Conservation (phyloP, 1,140 invertebrate genomes). For the Listronotus bonariensis region DNA sequence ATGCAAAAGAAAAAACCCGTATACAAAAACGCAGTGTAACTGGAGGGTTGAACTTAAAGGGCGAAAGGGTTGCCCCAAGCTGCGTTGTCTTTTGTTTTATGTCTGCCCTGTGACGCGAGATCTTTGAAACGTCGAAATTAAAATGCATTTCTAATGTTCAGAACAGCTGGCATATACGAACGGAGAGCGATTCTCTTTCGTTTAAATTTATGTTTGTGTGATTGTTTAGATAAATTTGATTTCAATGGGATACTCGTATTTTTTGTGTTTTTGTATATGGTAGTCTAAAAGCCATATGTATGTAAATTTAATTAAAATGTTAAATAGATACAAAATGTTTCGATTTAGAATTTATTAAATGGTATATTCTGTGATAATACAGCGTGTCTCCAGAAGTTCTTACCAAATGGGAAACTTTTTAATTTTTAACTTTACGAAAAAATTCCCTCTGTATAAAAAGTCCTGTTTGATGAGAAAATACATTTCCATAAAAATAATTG, state of each 20-base stretch:
- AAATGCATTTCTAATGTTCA: constrained; percentile 23
- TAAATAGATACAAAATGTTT: no score
- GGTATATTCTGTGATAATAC: no score
- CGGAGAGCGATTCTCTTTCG: not conserved
- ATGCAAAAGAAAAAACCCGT: not conserved
- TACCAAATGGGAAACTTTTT: no score
- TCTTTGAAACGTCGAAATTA: constrained; percentile 24
- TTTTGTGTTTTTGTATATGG: no score
- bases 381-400: no score
- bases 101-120: constrained; percentile 14
- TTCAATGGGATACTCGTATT: constrained; percentile 12
- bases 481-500: no score
- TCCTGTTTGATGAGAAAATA: no score
- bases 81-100: constrained; percentile 23
- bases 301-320: no score
- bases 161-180: constrained; percentile 18
- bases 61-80: constrained; percentile 21
- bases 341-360: no score
- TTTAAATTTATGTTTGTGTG: constrained; percentile 19
- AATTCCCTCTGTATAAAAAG: no score
- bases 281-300: no score
- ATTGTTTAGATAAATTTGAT: constrained; percentile 20
- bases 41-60: constrained; percentile 11
- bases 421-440: no score
- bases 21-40: constrained; percentile 9